Base-by-base conservation (phyloP, 2,113 vertebrate genomes). In the Zapus hudsonius region DNA sequence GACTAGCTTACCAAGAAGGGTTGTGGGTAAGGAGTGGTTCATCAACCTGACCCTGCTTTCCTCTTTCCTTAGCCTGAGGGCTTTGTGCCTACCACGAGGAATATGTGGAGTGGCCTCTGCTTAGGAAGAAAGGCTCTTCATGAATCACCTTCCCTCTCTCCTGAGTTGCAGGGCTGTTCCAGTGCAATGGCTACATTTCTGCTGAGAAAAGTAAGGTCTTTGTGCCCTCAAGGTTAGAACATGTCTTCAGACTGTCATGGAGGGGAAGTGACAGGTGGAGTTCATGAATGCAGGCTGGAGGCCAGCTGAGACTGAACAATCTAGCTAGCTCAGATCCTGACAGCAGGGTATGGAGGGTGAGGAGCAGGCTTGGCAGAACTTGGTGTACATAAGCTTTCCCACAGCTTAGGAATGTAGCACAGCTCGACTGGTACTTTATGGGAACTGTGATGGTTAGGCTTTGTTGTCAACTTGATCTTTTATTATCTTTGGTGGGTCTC, bases 171-270 rank as follows among this genome's bases (percentile, higher is more conserved):
- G 11, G 5, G 16, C 69, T 81, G 86, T 72, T 82, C 82, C 76
- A 94, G 0, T 61, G 82, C 7, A 47, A 80, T n/a, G 29, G 87
- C 36, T 93, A 96, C 92, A 64, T 67, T 80, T 38, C 94, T 95
- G 84, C 94, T 95, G 79, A 92, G 93, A 96, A 97, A 97, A 91
- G 95, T 94, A 75, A 94, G 66, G 69, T 96, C 79, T 96, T 63
- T 84, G 69, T 63, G 90, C 85, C 76, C 27, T 80, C 86, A 61
- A 70, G 87, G 94, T 95, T 66, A 93, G 88, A 95, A 94, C 81
- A 96, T 12, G 52, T 52, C 52, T 52, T 15, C 12, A 13, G 52
- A 52, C 29, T 67, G 29, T 91, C 23, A 92, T 16, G 57, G 80
- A 64, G 72, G 78, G n/a, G n/a, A n/a, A n/a, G n/a, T n/a, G n/a